Evolutionary conservation across 2,797 vertebrate species (phyloP).

Genomic region (Chrosomus eos): DNA sequence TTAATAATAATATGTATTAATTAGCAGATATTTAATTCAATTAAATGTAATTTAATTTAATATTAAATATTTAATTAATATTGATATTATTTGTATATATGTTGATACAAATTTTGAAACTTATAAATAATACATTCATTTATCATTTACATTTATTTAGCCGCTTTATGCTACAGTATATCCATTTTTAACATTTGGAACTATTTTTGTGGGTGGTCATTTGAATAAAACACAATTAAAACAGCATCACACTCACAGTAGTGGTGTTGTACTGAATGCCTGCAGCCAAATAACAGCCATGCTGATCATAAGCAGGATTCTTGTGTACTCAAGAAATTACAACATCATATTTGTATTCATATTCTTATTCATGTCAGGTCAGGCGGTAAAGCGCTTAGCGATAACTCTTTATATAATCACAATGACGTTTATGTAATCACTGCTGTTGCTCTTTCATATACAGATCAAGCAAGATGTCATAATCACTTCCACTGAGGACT

Average conservation of each 20-base stretch:
- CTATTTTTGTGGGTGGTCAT: neutral
- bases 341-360: neutral
- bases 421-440: neutral
- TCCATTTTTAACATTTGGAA: neutral
- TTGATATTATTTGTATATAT: neutral
- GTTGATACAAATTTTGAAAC: neutral
- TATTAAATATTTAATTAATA: too few species aligned
- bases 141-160: neutral
- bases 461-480: neutral
- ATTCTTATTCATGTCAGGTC: neutral
- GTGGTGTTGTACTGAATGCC: neutral
- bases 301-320: neutral
- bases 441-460: neutral
- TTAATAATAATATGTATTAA: neutral
- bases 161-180: neutral
- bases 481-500: neutral
- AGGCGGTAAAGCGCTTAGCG: neutral
- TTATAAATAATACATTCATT: neutral
- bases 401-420: constrained; percentile 1
- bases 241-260: neutral
- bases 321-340: neutral
- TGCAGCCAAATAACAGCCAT: neutral
- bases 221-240: neutral
- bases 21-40: neutral
- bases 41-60: too few species aligned